These are phyloP conservation scores for Chrysolina haemoptera DNA, from an alignment of 2,888 invertebrate species.

Conservation along the genomic window DNA sequence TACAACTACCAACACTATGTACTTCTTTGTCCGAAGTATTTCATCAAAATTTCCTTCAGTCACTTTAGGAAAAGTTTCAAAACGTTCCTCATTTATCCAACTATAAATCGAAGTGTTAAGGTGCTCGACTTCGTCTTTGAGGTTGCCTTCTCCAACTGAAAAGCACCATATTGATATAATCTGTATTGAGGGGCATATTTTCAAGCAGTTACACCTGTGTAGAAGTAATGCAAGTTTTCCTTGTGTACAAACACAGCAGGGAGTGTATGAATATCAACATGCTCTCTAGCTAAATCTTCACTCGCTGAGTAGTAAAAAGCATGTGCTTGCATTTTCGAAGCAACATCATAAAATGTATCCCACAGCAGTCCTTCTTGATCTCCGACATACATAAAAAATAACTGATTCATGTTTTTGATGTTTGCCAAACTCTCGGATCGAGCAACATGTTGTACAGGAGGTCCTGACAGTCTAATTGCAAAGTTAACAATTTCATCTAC, in stretches of 20 bases:
- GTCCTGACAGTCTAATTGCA: constrained; percentile 89
- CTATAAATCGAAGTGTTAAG: constrained; percentile 83
- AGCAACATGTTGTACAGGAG: constrained; percentile 87
- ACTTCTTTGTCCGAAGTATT: constrained; percentile 87
- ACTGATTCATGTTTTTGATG: constrained; percentile 81
- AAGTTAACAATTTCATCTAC: constrained; percentile 94
- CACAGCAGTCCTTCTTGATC: constrained; percentile 82
- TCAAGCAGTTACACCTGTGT: constrained; percentile 72
- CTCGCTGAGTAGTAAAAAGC: constrained; percentile 90
- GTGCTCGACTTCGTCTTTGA: constrained; percentile 68
- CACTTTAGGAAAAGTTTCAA: constrained; percentile 90
- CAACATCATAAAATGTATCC: constrained; percentile 78
- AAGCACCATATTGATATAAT: constrained; percentile 29
- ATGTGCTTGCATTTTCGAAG: constrained; percentile 87
- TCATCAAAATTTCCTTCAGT: constrained; percentile 88
- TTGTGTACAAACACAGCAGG: constrained; percentile 90
- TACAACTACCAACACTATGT: constrained; percentile 88
- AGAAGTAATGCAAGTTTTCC: constrained; percentile 83
- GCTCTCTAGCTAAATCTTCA: constrained; percentile 79
- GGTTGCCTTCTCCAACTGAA: constrained; percentile 60
- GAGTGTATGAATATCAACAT: constrained; percentile 77
- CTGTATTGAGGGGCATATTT: not conserved
- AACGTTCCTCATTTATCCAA: constrained; percentile 93
- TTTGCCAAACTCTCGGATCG: constrained; percentile 85
- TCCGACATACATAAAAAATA: constrained; percentile 93